A percentile compares a stretch with the other conserved stretches of the same genome.
Evolutionary conservation across 1,140 invertebrate species (phyloP).

Genomic region (Drosophila watanabei): DNA sequence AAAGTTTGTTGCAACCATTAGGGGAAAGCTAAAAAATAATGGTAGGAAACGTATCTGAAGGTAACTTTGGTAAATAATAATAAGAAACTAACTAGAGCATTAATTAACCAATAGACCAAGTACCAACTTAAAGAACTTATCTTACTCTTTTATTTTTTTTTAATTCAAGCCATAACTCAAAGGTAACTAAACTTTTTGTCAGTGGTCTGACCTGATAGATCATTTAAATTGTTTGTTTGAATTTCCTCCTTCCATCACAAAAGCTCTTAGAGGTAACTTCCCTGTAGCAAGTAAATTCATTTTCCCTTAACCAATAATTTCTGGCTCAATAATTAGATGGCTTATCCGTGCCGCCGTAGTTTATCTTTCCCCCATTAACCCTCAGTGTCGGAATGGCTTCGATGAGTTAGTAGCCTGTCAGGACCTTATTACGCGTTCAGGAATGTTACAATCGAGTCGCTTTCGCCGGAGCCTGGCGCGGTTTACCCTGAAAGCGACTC

Average conservation of each 20-base stretch:
- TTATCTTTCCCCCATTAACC: neutral
- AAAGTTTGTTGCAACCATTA: constrained; percentile 29
- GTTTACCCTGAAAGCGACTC: constrained; percentile 26
- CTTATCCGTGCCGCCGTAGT: neutral
- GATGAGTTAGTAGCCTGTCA: neutral
- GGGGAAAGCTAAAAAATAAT: constrained; percentile 4
- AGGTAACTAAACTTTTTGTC: too few relatives aligned
- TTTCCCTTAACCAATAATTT: neutral
- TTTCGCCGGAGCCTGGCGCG: constrained; percentile 28
- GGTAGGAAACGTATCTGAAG: neutral
- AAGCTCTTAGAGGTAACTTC: neutral
- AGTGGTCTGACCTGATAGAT: neutral
- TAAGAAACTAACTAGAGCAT: neutral
- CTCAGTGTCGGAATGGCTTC: neutral
- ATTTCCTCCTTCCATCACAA: neutral
- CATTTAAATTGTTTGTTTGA: neutral
- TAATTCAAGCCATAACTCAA: neutral
- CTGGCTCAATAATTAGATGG: constrained; percentile 1
- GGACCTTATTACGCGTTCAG: neutral
- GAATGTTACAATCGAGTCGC: constrained; percentile 35
- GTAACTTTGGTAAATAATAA: neutral
- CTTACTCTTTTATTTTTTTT: neutral
- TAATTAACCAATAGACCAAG: neutral
- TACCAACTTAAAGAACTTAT: neutral
- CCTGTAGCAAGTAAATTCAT: neutral